Evolutionary conservation across 2,113 vertebrate species (phyloP), one percentile per base, ranked within the genome.

Genomic region (Bubalus kerabau): DNA sequence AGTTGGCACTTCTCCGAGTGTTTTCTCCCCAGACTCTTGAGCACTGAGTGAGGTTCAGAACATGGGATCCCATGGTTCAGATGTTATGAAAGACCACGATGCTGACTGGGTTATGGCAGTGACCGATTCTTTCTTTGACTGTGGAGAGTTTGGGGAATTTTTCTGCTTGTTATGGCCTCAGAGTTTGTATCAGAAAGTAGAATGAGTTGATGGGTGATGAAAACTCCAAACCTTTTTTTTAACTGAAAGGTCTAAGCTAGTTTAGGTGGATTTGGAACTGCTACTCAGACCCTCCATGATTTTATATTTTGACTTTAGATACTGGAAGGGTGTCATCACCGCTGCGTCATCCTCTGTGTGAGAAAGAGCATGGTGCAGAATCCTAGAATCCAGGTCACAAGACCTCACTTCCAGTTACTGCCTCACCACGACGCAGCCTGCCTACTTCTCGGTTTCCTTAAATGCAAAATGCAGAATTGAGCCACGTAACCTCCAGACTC

Each of bases 1-100:
- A 98, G 60, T 11, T 94, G 96, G 97, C 95, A 97, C 94, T 97
- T 92, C 96, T 93, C 28, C 0, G 1, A 67, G 78, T 89, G 10
- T 87, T 87, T 97, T 76, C 82, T 81, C 95, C 48, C 92, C 86
- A 91, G 76, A 94, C 52, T 64, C 67, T 57, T 86, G 74, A 60
- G 40, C 46, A 21, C 67, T 21, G 40, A 86, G 40, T 7, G 17
- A 40, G 11, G 5, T 48, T 85, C 88, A 32, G 7, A 91, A n/a
- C 46, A 0, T 28, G 16, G 24, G 28, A 23, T 90, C 17, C 50
- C 14, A 0, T 2, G 46, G 23, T 32, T 67, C 17, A 62, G 36
- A 19, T 80, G 43, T 74, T 36, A 15, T 60, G 50, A 67, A 91
- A 90, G 54, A 32, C 84, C 36, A 87, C 24, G 36, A 11, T 9